Evolutionary conservation across 2,113 vertebrate genomes (phyloP).

Genomic region (Polypterus bichir): DNA sequence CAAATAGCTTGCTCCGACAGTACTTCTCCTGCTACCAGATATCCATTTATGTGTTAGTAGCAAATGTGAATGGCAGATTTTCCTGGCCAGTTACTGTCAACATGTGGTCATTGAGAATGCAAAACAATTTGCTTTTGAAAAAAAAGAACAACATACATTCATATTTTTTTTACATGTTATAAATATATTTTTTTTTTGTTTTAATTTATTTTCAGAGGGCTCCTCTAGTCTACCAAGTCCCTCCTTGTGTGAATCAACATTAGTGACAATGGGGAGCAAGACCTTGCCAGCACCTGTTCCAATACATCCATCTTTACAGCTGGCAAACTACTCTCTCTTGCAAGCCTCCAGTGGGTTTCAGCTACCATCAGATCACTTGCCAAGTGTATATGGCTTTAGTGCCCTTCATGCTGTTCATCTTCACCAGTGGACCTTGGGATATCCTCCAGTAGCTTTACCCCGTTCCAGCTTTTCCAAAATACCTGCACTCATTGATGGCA

Average conservation of each 20-base stretch:
- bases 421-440: conserved; percentile 94
- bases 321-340: conserved; percentile 89
- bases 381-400: conserved; percentile 85
- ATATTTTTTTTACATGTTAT: too few species aligned
- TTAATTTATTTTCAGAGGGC: conserved; percentile 11
- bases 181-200: background rate
- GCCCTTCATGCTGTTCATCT: conserved; percentile 86
- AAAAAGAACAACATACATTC: too few species aligned
- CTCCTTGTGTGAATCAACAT: background rate
- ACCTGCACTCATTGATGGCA: conserved; percentile 59
- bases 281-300: conserved; percentile 86
- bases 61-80: too few species aligned
- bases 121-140: too few species aligned
- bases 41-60: too few species aligned
- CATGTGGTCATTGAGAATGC: too few species aligned
- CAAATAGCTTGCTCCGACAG: too few species aligned
- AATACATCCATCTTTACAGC: conserved; percentile 86
- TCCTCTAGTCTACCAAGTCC: background rate
- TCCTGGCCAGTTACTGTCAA: too few species aligned
- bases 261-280: conserved; percentile 78
- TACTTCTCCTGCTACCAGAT: too few species aligned
- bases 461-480: conserved; percentile 83
- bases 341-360: conserved; percentile 86
- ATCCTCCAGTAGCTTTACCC: conserved; percentile 73
- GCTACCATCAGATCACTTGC: conserved; percentile 77